Conservation (phyloP, 2,113 vertebrate genomes). For the Coptodon rendalli region DNA sequence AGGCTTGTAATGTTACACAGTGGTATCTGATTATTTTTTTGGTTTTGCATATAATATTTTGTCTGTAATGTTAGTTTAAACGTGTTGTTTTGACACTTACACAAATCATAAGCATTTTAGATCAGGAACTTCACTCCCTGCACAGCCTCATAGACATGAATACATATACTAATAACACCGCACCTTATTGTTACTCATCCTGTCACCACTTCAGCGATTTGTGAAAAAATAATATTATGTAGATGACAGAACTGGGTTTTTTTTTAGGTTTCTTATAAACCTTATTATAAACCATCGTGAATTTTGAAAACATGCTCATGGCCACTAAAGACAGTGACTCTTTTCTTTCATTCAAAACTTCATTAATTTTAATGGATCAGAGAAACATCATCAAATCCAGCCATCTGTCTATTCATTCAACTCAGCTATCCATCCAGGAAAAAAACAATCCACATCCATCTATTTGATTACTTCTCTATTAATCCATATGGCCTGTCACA, state of each 20-base stretch:
- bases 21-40: neutral
- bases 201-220: neutral
- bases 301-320: neutral
- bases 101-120: neutral
- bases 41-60: neutral
- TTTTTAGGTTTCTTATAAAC: neutral
- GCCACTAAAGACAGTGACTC: neutral
- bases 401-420: neutral
- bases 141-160: too few species aligned
- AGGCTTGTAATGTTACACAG: neutral
- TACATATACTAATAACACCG: accelerated
- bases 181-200: neutral
- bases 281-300: neutral
- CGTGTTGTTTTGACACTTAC: neutral
- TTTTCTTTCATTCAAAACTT: neutral
- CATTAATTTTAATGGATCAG: neutral
- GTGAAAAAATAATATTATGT: neutral
- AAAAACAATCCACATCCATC: neutral
- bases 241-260: accelerated
- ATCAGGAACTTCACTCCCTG: neutral
- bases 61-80: neutral
- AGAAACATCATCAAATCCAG: neutral
- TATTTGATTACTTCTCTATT: neutral
- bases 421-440: neutral
- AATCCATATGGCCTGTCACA: neutral